Conservation (phyloP, 2,797 vertebrate species). For the Myoxocephalus aenaeus region DNA sequence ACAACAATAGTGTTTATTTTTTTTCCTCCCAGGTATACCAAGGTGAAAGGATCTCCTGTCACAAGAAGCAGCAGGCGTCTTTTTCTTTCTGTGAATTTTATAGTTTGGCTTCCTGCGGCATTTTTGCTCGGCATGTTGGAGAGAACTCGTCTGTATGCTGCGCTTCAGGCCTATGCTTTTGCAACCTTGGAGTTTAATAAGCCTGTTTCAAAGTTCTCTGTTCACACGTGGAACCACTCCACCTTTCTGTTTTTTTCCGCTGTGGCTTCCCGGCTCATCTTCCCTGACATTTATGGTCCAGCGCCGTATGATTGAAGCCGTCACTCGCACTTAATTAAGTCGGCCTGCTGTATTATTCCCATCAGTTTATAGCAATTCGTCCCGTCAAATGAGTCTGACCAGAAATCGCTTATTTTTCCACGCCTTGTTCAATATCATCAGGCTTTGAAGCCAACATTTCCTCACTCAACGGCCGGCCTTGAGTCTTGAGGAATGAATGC, state of each 20-base stretch:
- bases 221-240: too few species aligned
- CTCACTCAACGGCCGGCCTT: too few species aligned
- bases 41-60: slow-evolving; percentile 30
- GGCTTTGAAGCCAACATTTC: not conserved
- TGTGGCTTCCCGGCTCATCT: too few species aligned
- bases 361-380: not conserved
- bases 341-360: not conserved
- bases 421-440: not conserved
- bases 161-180: not conserved
- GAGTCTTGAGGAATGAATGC: not conserved
- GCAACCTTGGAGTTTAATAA: not conserved
- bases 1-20: slow-evolving; percentile 7
- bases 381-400: too few species aligned
- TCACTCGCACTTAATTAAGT: not conserved
- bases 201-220: too few species aligned
- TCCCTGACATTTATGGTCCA: not conserved
- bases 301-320: not conserved
- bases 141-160: not conserved
- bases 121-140: not conserved
- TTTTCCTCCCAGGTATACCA: not conserved
- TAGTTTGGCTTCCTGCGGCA: not conserved
- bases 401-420: not conserved
- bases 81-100: slow-evolving; percentile 3
- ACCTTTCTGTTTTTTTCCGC: too few species aligned
- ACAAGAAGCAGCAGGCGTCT: not conserved